Conservation (phyloP, 2,888 invertebrate species). For the Beris morrisii region DNA sequence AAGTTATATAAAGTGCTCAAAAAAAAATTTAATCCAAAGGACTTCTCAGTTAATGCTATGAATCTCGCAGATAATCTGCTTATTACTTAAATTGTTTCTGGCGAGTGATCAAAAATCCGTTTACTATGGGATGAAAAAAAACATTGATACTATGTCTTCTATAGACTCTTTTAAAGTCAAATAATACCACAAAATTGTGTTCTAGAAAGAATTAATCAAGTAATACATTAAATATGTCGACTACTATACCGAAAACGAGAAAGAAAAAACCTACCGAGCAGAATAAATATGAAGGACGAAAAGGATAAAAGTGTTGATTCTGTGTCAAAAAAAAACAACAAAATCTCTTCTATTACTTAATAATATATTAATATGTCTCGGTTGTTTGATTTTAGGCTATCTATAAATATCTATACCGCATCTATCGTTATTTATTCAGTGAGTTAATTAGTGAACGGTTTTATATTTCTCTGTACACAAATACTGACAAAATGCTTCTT, state of each 20-base stretch:
- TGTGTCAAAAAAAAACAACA: conserved; percentile 12
- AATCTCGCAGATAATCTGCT: too few relatives aligned
- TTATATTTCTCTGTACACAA: conserved; percentile 7
- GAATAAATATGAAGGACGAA: conserved; percentile 31
- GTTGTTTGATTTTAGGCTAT: too few relatives aligned
- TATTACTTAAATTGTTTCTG: too few relatives aligned
- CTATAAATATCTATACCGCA: too few relatives aligned
- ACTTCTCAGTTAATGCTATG: too few relatives aligned
- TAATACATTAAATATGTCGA: conserved; percentile 26
- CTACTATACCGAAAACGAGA: neutral
- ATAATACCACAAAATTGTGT: conserved; percentile 32
- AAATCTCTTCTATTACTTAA: neutral
- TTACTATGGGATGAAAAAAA: conserved; percentile 26
- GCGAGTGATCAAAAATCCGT: neutral
- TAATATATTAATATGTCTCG: too few relatives aligned
- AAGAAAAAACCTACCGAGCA: conserved; percentile 12
- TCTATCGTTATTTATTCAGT: neutral
- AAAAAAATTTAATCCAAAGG: too few relatives aligned
- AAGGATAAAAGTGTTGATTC: conserved; percentile 27
- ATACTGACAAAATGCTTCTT: too few relatives aligned
- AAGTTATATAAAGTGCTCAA: too few relatives aligned
- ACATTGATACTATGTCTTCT: conserved; percentile 21
- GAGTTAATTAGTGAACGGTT: conserved; percentile 21
- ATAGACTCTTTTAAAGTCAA: conserved; percentile 26
- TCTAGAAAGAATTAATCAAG: conserved; percentile 24